A percentile compares a stretch with the other conserved stretches of the same genome.
Conservation (phyloP, 2,888 invertebrate species). For the Pristionchus fissidentatus region DNA sequence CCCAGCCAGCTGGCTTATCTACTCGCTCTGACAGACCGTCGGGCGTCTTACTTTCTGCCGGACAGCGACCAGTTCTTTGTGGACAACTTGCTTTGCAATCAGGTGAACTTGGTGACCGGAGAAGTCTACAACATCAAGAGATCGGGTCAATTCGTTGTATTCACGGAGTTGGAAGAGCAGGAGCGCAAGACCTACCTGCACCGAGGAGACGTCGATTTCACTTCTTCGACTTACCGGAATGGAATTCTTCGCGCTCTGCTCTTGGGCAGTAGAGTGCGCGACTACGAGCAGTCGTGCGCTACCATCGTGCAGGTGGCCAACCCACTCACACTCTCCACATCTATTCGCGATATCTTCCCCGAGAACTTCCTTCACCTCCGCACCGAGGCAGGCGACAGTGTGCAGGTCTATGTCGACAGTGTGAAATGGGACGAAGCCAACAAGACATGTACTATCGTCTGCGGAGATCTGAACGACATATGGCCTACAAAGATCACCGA, state of each 20-base stretch:
- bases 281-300: constrained; percentile 2
- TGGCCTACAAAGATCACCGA: neutral
- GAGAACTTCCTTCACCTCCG: neutral
- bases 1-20: too few species aligned
- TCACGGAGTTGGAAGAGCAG: neutral
- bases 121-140: too few species aligned
- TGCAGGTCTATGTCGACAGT: neutral
- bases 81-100: too few species aligned
- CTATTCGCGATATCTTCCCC: too few species aligned
- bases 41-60: too few species aligned
- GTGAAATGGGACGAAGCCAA: neutral
- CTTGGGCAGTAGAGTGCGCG: constrained; percentile 1
- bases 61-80: too few species aligned
- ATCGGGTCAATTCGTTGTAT: too few species aligned
- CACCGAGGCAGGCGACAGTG: neutral
- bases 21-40: too few species aligned
- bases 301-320: neutral
- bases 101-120: too few species aligned
- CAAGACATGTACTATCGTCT: neutral
- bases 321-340: too few species aligned
- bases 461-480: neutral
- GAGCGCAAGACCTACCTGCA: neutral
- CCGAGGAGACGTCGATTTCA: neutral
- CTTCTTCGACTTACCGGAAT: neutral
- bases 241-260: neutral